Conservation (phyloP, 2,888 invertebrate species). For the Catocala fraxini region DNA sequence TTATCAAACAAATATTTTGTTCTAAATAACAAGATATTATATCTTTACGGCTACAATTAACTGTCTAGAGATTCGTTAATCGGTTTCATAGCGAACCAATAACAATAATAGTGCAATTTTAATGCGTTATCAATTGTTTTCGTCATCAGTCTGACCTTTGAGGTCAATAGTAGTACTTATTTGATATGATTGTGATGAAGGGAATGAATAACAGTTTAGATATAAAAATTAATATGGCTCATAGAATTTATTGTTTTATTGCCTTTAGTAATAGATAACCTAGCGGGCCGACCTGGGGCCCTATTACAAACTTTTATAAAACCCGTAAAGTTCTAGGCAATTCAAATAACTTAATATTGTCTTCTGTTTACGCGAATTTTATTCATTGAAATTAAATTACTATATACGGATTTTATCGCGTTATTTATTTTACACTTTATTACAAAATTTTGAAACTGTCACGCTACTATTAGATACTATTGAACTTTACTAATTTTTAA, state of each 20-base stretch:
- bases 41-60: neutral
- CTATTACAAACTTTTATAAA: no score
- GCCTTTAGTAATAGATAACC: no score
- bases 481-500: no score
- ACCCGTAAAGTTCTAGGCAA: no score
- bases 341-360: no score
- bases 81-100: neutral
- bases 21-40: neutral
- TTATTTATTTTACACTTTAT: no score
- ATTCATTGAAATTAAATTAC: no score
- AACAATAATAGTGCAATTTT: neutral
- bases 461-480: no score
- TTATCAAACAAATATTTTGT: neutral
- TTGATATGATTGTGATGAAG: slow-evolving; percentile 13
- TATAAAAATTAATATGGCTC: neutral
- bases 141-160: slow-evolving; percentile 4
- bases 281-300: no score
- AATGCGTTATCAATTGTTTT: slow-evolving; percentile 3
- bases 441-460: no score
- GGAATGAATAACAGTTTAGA: neutral
- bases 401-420: no score
- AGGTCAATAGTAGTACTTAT: slow-evolving; percentile 10
- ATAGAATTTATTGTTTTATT: neutral
- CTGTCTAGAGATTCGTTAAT: neutral
- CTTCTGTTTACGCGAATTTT: no score